phyloP scores from a whole-genome alignment of 2,797 vertebrate genomes.

The Gobio occitaniae region DNA sequence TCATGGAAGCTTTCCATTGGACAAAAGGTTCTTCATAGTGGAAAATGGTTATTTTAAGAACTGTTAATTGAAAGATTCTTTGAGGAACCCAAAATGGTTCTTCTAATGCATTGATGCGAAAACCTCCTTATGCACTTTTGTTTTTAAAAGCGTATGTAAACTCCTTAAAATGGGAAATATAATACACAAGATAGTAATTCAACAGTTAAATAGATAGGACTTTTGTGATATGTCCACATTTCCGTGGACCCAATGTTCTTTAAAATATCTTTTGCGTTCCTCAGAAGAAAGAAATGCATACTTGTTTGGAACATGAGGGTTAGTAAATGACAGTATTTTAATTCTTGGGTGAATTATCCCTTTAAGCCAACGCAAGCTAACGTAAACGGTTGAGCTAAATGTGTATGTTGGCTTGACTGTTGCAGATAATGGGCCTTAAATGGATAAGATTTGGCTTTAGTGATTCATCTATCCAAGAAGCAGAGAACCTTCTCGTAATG shows the following conservation, averaged over 20 bases:
- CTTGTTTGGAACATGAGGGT: not conserved
- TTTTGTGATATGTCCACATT: not conserved
- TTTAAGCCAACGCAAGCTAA: constrained; percentile 2
- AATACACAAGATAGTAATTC: not conserved
- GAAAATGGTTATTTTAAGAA: not conserved
- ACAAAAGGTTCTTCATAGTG: not conserved
- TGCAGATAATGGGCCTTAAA: constrained; percentile 40
- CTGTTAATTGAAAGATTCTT: not conserved
- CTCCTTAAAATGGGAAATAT: not conserved
- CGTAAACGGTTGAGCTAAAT: constrained; percentile 4
- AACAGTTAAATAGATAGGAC: not conserved
- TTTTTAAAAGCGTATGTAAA: not conserved
- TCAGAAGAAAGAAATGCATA: not conserved
- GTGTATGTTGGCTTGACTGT: constrained; percentile 84
- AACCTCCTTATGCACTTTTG: not conserved
- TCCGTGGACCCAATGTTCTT: not conserved
- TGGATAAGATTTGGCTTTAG: constrained; percentile 31
- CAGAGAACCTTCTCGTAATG: constrained; percentile 25
- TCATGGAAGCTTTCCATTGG: not conserved
- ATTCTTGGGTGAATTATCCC: not conserved
- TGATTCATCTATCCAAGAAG: constrained; percentile 43
- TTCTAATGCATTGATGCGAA: not conserved
- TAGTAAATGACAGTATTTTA: not conserved
- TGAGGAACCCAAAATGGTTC: not conserved
- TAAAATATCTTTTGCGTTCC: not conserved